Conservation (phyloP, 2,113 vertebrate genomes). For the Pedionomus torquatus region DNA sequence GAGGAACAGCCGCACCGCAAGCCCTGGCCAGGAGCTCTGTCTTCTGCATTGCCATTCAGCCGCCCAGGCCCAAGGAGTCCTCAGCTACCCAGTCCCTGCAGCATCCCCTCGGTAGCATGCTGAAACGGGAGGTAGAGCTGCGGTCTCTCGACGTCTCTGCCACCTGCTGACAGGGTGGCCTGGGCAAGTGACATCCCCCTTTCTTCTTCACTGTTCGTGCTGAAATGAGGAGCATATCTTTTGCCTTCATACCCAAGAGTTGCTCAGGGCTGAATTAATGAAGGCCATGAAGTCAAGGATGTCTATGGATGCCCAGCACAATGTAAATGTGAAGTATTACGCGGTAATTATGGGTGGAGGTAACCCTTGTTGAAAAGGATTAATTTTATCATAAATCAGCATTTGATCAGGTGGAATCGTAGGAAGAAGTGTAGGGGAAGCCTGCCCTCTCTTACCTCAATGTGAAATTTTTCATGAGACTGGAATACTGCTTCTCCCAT, state of each 20-base stretch:
- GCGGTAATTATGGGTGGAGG: neutral
- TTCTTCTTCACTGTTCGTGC: neutral
- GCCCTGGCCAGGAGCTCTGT: neutral
- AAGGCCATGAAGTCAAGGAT: neutral
- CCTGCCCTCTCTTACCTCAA: neutral
- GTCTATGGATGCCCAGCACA: rapidly evolving
- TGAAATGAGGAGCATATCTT: neutral
- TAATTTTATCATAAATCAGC: neutral
- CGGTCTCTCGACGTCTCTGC: neutral
- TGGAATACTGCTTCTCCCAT: neutral
- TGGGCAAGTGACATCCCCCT: neutral
- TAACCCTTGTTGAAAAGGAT: neutral
- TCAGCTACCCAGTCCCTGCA: neutral
- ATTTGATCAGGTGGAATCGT: neutral
- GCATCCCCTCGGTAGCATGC: rapidly evolving
- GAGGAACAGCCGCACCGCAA: rapidly evolving
- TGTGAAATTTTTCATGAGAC: neutral
- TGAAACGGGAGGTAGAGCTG: neutral
- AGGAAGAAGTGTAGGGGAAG: neutral
- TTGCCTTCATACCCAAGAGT: neutral
- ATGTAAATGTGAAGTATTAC: neutral
- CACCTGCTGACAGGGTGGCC: neutral
- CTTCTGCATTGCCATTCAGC: neutral
- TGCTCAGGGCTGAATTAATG: neutral
- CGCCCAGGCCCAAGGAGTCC: rapidly evolving